Conservation (phyloP, 2,888 invertebrate species). For the Mythimna loreyi region DNA sequence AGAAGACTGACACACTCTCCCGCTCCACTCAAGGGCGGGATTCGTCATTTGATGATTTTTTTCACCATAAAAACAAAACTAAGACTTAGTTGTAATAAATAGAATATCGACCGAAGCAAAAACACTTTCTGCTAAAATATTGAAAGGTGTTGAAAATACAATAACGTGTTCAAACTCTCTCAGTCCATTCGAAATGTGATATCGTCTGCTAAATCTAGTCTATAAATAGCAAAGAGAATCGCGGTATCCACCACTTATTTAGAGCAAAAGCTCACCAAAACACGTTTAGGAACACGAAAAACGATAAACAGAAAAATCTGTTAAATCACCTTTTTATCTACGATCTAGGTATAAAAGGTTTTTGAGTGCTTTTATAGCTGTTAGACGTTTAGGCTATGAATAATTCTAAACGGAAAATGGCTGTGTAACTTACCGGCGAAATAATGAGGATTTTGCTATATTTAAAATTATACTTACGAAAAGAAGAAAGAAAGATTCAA, state of each 20-base stretch:
- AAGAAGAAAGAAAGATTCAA: background rate
- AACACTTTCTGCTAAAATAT: background rate
- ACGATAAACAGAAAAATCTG: conserved; percentile 1
- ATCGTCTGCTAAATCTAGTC: conserved; percentile 1
- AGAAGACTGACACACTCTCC: too few relatives aligned
- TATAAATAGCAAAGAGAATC: conserved; percentile 9
- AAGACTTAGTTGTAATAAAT: background rate
- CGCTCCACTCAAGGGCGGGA: too few relatives aligned
- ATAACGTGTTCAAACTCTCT: background rate
- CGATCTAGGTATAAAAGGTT: conserved; percentile 30
- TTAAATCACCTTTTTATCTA: conserved; percentile 20
- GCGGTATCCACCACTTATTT: background rate
- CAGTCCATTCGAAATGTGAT: conserved; percentile 1
- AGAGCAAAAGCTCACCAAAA: background rate
- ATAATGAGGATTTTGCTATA: background rate
- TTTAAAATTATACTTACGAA: background rate
- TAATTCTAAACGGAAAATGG: conserved; percentile 17
- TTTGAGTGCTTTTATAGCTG: conserved; percentile 28
- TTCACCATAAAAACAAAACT: too few relatives aligned
- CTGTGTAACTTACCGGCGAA: conserved; percentile 9
- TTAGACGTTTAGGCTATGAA: conserved; percentile 9
- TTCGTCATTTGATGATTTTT: too few relatives aligned
- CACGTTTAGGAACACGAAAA: background rate
- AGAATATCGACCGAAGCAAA: background rate
- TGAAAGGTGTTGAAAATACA: conserved; percentile 1